Conservation (phyloP, 2,888 invertebrate species). For the Drosophila ochracea region DNA sequence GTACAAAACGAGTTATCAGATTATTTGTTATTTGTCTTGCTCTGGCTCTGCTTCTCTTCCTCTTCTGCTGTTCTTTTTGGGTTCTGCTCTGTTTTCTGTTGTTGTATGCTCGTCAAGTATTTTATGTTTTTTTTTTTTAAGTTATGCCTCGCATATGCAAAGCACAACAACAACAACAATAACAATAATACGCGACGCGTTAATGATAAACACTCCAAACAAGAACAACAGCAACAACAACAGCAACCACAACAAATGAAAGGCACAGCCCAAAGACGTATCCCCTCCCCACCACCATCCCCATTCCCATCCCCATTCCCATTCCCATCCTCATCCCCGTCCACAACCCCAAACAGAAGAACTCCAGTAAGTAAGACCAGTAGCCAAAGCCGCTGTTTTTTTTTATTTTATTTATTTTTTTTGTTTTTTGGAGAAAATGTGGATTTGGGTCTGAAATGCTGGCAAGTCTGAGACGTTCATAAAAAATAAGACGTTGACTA, state of each 20-base stretch:
- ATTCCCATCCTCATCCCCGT: not conserved
- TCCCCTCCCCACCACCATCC: not conserved
- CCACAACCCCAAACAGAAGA: constrained; percentile 3
- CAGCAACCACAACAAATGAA: constrained; percentile 47
- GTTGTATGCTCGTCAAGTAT: constrained; percentile 64
- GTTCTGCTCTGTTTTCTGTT: constrained; percentile 44
- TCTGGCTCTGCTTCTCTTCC: constrained; percentile 35
- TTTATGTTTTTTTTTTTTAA: constrained; percentile 31
- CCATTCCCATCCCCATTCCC: too few species aligned
- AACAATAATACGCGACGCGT: constrained; percentile 68
- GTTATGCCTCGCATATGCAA: constrained; percentile 76
- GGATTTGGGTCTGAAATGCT: constrained; percentile 45
- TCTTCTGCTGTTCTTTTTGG: constrained; percentile 27
- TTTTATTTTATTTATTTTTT: constrained; percentile 17
- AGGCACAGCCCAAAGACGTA: constrained; percentile 39
- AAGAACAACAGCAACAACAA: constrained; percentile 47
- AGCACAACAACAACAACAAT: constrained; percentile 67
- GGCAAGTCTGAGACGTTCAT: constrained; percentile 20
- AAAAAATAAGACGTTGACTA: not conserved
- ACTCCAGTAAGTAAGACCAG: constrained; percentile 70
- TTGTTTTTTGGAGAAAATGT: constrained; percentile 38
- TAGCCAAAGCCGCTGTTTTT: constrained; percentile 70
- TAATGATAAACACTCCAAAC: constrained; percentile 67
- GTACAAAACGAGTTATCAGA: constrained; percentile 83
- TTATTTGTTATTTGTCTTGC: constrained; percentile 80